These are phyloP conservation scores for Petrocephalus zakoni DNA, from an alignment of 2,113 vertebrate species.

Conservation along the genomic window DNA sequence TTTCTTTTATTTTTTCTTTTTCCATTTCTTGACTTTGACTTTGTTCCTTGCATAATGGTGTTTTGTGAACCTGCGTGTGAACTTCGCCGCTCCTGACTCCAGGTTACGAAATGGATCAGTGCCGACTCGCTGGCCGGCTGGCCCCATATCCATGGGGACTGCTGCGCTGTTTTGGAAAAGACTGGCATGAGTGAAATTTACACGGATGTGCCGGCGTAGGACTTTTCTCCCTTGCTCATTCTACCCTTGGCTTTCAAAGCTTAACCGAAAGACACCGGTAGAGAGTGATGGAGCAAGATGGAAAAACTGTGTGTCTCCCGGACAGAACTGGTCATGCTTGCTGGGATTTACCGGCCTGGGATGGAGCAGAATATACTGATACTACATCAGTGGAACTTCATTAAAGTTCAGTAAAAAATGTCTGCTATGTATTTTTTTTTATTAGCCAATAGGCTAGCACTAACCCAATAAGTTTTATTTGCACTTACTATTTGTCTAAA, in stretches of 20 bases:
- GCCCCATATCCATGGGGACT: not conserved
- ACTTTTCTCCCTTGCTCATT: not conserved
- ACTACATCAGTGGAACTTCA: not conserved
- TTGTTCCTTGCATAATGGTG: not conserved
- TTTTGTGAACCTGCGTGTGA: not conserved
- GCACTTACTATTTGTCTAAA: not conserved
- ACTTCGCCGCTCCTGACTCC: not conserved
- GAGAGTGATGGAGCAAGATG: not conserved
- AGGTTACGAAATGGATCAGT: not conserved
- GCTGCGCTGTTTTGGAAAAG: not conserved
- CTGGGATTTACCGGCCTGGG: not conserved
- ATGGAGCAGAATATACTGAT: not conserved
- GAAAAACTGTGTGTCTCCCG: not conserved
- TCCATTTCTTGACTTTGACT: not conserved
- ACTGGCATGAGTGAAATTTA: not conserved
- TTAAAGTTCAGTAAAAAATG: not conserved
- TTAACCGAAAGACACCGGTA: not conserved
- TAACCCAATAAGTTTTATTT: not conserved
- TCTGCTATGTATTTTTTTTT: not conserved
- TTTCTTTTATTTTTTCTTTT: not conserved
- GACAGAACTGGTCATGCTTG: not conserved
- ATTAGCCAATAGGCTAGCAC: not conserved
- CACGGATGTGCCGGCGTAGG: not conserved
- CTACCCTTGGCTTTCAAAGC: not conserved
- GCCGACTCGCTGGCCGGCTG: not conserved